phyloP scores from a whole-genome alignment of 2,113 vertebrate species.

The Istiophorus platypterus region DNA sequence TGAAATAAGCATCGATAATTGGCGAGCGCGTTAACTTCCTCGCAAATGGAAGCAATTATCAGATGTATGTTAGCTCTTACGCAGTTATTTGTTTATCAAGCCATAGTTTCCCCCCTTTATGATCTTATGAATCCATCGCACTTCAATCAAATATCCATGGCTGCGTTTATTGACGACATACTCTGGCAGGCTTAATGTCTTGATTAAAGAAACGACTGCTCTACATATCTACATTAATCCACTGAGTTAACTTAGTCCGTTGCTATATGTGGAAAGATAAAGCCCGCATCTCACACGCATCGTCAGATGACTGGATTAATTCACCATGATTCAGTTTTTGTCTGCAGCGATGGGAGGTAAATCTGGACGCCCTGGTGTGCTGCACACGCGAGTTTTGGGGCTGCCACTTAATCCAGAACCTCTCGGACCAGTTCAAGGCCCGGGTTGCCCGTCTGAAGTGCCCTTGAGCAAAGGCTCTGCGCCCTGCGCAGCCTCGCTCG shows the following conservation, averaged over 20 bases:
- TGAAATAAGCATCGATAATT: constrained; percentile 80
- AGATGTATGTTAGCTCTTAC: constrained; percentile 39
- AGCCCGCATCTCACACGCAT: constrained; percentile 13
- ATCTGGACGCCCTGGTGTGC: constrained; percentile 3
- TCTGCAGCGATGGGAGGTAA: background rate
- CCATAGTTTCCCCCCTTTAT: constrained; percentile 13
- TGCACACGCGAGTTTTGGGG: background rate
- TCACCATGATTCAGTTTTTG: constrained; percentile 17
- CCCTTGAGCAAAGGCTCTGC: constrained; percentile 56
- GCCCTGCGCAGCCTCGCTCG: background rate
- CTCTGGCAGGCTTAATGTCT: constrained; percentile 27
- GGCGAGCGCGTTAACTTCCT: constrained; percentile 55
- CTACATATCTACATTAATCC: constrained; percentile 36
- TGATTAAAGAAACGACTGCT: constrained; percentile 26
- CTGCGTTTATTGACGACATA: constrained; percentile 42
- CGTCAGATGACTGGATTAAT: constrained; percentile 14
- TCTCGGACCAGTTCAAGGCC: constrained; percentile 10
- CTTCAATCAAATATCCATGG: constrained; percentile 46
- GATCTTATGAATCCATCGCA: constrained; percentile 37
- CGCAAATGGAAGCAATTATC: constrained; percentile 58
- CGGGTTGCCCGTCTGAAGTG: constrained; percentile 24
- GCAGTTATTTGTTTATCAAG: constrained; percentile 43
- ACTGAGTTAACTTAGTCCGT: constrained; percentile 11
- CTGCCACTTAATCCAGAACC: background rate
- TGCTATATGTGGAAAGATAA: constrained; percentile 22